A percentile compares a stretch with the other conserved stretches of the same genome.
Evolutionary conservation across 2,888 invertebrate genomes (phyloP).

Genomic region (Poecilobothrus nobilitatus): DNA sequence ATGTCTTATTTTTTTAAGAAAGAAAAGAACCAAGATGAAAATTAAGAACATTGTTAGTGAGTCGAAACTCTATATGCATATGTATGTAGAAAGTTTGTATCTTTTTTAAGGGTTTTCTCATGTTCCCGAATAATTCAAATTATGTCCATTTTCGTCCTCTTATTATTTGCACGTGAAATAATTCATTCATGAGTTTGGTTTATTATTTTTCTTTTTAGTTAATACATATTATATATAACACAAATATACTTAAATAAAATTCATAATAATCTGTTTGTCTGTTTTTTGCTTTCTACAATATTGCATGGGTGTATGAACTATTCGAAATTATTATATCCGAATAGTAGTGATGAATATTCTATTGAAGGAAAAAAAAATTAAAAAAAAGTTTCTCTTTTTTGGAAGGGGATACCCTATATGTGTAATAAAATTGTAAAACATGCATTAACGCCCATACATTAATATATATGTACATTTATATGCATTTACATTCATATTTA

Average conservation of each 20-base stretch:
- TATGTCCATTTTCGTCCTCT: conserved; percentile 2
- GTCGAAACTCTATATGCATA: not conserved
- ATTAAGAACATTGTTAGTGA: not conserved
- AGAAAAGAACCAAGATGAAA: not conserved
- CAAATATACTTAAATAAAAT: not conserved
- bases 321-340: too few species aligned
- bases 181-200: not conserved
- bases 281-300: not conserved
- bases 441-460: not conserved
- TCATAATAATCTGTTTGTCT: not conserved
- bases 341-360: not conserved
- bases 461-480: too few species aligned
- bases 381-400: too few species aligned
- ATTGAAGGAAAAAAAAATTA: not conserved
- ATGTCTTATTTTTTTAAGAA: not conserved
- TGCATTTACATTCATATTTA: too few species aligned
- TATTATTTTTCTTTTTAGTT: not conserved
- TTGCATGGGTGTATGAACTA: not conserved
- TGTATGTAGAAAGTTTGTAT: not conserved
- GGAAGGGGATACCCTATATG: not conserved
- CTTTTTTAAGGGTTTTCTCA: not conserved
- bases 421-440: not conserved
- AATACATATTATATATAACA: not conserved
- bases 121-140: conserved; percentile 8
- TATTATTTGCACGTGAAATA: conserved; percentile 9